These are phyloP conservation scores for Choloepus didactylus DNA, from an alignment of 2,797 vertebrate species.

Conservation along the genomic window DNA sequence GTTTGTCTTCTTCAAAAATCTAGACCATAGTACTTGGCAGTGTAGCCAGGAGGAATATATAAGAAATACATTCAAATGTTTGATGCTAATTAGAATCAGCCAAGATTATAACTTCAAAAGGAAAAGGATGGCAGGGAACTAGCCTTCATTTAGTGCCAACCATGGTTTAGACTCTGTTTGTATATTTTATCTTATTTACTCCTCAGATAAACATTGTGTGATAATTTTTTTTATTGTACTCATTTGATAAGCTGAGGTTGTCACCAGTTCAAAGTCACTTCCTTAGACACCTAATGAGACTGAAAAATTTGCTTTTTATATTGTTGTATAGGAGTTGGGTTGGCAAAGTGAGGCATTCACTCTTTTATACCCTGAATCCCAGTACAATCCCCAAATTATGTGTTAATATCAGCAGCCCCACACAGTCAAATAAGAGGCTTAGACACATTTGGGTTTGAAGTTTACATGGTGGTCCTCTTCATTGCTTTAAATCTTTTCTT, in stretches of 20 bases:
- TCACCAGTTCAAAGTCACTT: background rate
- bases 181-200: constrained; percentile 49
- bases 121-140: background rate
- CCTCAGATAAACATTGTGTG: constrained; percentile 23
- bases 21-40: background rate
- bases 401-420: background rate
- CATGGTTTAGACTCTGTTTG: background rate
- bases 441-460: background rate
- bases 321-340: background rate
- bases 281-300: constrained; percentile 7
- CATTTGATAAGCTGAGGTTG: background rate
- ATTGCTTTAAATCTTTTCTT: constrained; percentile 36
- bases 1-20: background rate
- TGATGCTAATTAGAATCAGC: background rate
- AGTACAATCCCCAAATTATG: background rate
- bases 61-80: background rate
- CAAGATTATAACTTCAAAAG: constrained; percentile 40
- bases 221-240: background rate
- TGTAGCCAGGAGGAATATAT: background rate
- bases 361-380: constrained; percentile 8
- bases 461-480: accelerated
- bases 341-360: background rate
- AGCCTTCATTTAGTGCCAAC: background rate
- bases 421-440: background rate
- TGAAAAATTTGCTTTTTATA: background rate